Percentiles rank a stretch among this genome's conserved stretches.
Evolutionary conservation across 2,797 vertebrate species (phyloP).

Genomic region (Darevskia mixta): DNA sequence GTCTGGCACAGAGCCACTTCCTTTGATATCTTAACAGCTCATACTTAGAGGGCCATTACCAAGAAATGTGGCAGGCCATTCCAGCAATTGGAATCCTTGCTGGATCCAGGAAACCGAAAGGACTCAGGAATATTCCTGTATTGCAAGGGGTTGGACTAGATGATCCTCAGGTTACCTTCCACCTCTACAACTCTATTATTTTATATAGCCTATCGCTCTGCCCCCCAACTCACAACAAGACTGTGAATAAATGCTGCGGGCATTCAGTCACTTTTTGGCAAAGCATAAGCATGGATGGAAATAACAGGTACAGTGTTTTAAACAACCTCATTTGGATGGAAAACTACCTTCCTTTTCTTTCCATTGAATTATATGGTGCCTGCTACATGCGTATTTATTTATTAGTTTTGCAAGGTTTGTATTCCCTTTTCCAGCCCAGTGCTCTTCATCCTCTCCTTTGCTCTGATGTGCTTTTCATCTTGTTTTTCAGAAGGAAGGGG

Average conservation of each 20-base stretch:
- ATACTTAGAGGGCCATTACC: too few relatives aligned
- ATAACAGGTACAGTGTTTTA: neutral
- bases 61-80: too few relatives aligned
- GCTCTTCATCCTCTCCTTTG: neutral
- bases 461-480: conserved; percentile 24
- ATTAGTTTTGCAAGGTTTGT: neutral
- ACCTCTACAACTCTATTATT: too few relatives aligned
- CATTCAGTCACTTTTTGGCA: neutral
- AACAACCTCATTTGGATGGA: neutral
- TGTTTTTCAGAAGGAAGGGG: neutral
- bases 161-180: too few relatives aligned
- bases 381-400: conserved; percentile 5
- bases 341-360: neutral
- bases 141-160: too few relatives aligned
- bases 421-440: neutral
- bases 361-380: neutral
- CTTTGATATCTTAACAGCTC: too few relatives aligned
- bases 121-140: too few relatives aligned
- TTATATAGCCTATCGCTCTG: too few relatives aligned
- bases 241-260: neutral
- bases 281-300: neutral
- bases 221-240: too few relatives aligned
- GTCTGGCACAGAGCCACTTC: too few relatives aligned
- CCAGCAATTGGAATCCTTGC: too few relatives aligned
- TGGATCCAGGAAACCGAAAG: too few relatives aligned